A percentile compares a stretch with the other conserved stretches of the same genome.
Evolutionary conservation across 2,113 vertebrate species (phyloP).

Genomic region (Tonatia bakeri): DNA sequence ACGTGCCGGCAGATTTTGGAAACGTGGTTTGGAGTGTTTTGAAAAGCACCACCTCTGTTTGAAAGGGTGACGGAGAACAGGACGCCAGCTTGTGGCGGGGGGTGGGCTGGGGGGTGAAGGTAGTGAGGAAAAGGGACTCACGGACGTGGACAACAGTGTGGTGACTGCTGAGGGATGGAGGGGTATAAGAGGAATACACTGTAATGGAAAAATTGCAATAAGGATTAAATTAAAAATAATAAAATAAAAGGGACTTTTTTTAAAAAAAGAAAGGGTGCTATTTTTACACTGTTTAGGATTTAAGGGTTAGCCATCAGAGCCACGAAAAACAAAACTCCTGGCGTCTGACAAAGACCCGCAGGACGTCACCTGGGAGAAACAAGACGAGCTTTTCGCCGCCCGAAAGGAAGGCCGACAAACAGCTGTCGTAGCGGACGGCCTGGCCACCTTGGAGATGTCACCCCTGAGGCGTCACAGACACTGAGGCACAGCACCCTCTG

Average conservation of each 20-base stretch:
- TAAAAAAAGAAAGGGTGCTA: not conserved
- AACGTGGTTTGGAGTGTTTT: not conserved
- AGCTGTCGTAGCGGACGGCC: not conserved
- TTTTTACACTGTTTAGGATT: conserved; percentile 2
- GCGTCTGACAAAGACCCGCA: not conserved
- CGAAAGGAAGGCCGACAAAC: not conserved
- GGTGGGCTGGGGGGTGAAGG: too few species aligned
- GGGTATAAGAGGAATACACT: too few species aligned
- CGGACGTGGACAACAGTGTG: too few species aligned
- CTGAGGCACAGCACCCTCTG: not conserved
- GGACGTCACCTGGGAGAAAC: not conserved
- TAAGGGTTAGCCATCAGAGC: not conserved
- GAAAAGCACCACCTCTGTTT: not conserved
- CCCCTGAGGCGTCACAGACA: not conserved
- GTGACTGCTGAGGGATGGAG: too few species aligned
- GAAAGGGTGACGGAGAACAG: not conserved
- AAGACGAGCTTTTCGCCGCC: not conserved
- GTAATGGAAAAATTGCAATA: too few species aligned
- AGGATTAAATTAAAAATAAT: too few species aligned
- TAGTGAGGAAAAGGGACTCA: too few species aligned
- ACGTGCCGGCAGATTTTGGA: not conserved
- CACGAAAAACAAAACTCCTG: not conserved
- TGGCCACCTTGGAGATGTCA: not conserved
- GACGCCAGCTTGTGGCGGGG: too few species aligned
- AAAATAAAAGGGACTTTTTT: too few species aligned